Base-by-base conservation (phyloP, 2,888 invertebrate genomes). In the Caenorhabditis angaria region DNA sequence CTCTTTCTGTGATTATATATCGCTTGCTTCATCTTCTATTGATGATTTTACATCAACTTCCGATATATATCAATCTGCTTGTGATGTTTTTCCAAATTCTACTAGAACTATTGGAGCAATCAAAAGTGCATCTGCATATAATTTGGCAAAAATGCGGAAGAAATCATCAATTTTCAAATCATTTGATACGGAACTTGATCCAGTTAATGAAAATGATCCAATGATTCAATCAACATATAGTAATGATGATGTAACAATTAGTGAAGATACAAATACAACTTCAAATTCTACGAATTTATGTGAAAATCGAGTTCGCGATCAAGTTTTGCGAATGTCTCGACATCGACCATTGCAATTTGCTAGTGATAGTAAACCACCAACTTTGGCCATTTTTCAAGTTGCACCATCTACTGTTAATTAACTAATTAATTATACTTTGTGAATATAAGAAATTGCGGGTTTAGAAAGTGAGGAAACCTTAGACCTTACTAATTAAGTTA, bases 131-230 rank as follows among this genome's bases (percentile, higher is more conserved):
- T 80, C 80, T 4, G 77, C 75, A 2, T 77, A 80, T 53, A 80
- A 77, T 70, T 57, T 80, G 59, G 72, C 69, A 1, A 50, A 70
- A 41, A 66, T 61, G 57, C 61, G 77, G 22, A 76, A 73, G 32
- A 68, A 76, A 47, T 76, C 76, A 24, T 65, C 70, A 48, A 65
- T 79, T 22, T 79, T 79, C 75, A 79, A 79, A 50, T 81, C 81
- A 5, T 81, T 81, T 60, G 81, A 81, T 35, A 65, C 76, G 10
- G 81, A 81, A 28, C 65, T 79, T 22, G 81, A 77, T 63, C 77
- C 77, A 22, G 81, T 78, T 0, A 61, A 62, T 12, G 80, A 81
- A 58, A 61, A 55, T 12, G 71, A 71, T 53, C 55, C 27, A 12
- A 54, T 54, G 54, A 8, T 5, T 8, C 18, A 61, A 29, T 73